Conservation (phyloP, 2,797 vertebrate genomes). For the Ammospiza maritima region DNA sequence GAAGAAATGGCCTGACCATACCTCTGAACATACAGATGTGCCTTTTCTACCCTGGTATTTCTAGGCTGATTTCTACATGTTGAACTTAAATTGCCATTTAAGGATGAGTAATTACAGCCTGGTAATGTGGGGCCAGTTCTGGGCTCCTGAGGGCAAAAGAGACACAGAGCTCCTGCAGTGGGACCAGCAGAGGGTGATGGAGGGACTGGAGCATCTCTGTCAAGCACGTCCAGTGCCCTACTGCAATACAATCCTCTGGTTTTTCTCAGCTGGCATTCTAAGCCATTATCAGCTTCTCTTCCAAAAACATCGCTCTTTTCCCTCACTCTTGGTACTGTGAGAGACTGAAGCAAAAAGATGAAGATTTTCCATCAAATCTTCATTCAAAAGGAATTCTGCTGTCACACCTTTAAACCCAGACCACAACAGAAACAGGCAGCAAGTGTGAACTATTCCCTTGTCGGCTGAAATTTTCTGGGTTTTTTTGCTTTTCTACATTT, state of each 20-base stretch:
- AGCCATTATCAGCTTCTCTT: not conserved
- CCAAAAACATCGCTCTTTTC: not conserved
- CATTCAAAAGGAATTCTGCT: not conserved
- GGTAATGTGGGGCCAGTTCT: not conserved
- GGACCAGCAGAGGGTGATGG: not conserved
- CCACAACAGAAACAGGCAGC: not conserved
- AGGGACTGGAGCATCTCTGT: not conserved
- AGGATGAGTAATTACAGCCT: not conserved
- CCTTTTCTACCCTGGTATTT: not conserved
- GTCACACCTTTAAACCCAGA: not conserved
- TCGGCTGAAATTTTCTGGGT: not conserved
- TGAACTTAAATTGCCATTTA: not conserved
- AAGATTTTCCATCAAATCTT: not conserved
- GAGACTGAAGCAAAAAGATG: not conserved
- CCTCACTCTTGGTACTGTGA: not conserved
- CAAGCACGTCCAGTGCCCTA: not conserved
- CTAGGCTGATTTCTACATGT: not conserved
- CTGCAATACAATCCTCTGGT: not conserved
- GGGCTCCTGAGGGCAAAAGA: not conserved
- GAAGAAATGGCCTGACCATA: not conserved
- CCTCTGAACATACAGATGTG: not conserved
- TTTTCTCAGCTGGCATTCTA: not conserved
- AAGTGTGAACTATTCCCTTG: not conserved
- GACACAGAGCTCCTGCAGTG: not conserved
- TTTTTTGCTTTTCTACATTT: not conserved